Base-by-base conservation (phyloP, 2,797 vertebrate genomes). In the Tauraco hartlaubi region DNA sequence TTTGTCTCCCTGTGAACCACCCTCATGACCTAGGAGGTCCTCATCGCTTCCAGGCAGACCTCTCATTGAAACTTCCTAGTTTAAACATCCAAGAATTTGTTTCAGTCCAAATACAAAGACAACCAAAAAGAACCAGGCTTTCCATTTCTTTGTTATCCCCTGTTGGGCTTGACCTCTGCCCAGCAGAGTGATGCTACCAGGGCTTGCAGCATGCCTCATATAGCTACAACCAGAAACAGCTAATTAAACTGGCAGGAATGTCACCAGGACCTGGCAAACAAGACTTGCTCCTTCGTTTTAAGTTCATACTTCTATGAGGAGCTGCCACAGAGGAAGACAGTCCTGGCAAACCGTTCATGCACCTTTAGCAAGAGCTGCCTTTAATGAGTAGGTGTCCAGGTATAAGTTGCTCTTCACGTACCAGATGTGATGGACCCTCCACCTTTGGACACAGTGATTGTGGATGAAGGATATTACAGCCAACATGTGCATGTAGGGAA, bases 401-500 rank as follows among this genome's bases (percentile, higher is more conserved):
- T 67, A 15, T 10, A 29, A 31, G n/a, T 21, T 0, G 0, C 6
- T 62, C 17, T 39, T 75, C 26, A 12, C 0, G 0, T 23, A 22
- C 35, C 22, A 58, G 28, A 19, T 4, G 12, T 2, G 52, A 33
- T 2, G 16, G 37, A 52, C 19, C 20, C 7, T 67, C 54, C 29
- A 28, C 25, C 37, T 59, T 19, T 31, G 49, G 41, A 39, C 17
- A 9, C 0, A 0, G 9, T 4, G n/a, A 39, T 3, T 12, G 22
- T 1, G 1, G 61, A 31, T 1, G 31, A 35, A 58, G 15, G 8
- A 4, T 31, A 1, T 28, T 79, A 33, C 14, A 91, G 63, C 20
- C 63, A 46, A 15, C 0, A 0, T 1, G 9, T 0, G 2, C 22
- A 14, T 1, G 0, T 23, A 73, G 25, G 21, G 23, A 80, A 55